Percentiles rank a stretch among this genome's conserved stretches.
These are phyloP conservation scores for Andrena camellia DNA, from an alignment of 2,888 invertebrate species.

Conservation along the genomic window DNA sequence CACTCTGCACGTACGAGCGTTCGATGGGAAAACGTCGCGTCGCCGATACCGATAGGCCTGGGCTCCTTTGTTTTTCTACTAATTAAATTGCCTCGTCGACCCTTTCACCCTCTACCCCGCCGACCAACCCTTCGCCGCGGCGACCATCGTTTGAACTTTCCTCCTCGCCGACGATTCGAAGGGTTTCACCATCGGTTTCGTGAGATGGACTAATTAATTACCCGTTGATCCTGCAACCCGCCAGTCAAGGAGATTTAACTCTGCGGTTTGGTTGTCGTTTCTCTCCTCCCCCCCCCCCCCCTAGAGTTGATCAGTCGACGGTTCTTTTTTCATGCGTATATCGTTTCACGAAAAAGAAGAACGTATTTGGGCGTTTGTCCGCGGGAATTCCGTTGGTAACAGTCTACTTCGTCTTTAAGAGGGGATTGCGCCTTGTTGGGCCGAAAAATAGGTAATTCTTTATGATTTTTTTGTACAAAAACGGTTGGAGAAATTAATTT, in stretches of 20 bases:
- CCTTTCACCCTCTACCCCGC: slow-evolving; percentile 33
- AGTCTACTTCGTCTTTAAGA: no score
- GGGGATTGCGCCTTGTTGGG: no score
- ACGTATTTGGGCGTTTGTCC: no score
- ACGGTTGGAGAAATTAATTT: no score
- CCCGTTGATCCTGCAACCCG: slow-evolving; percentile 47
- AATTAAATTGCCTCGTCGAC: slow-evolving; percentile 68
- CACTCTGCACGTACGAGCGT: slow-evolving; percentile 57
- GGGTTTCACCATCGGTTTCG: slow-evolving; percentile 66
- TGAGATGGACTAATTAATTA: slow-evolving; percentile 72
- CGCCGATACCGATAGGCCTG: slow-evolving; percentile 71
- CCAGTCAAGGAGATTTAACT: slow-evolving; percentile 57
- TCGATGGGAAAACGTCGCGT: slow-evolving; percentile 74
- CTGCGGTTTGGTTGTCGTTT: slow-evolving; percentile 35
- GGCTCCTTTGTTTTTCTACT: slow-evolving; percentile 70
- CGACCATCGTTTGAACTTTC: slow-evolving; percentile 72
- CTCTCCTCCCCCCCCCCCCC: background rate
- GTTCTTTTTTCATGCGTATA: slow-evolving; percentile 11
- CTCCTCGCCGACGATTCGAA: slow-evolving; percentile 62
- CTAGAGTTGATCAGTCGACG: background rate
- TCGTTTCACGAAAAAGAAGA: slow-evolving; percentile 5
- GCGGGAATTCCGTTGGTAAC: background rate
- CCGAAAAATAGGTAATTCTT: no score
- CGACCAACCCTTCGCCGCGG: slow-evolving; percentile 39
- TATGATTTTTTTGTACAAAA: no score